Percentiles rank a stretch among this genome's conserved stretches.
phyloP scores from a whole-genome alignment of 1,140 invertebrate genomes.

The Charaxes varanes region DNA sequence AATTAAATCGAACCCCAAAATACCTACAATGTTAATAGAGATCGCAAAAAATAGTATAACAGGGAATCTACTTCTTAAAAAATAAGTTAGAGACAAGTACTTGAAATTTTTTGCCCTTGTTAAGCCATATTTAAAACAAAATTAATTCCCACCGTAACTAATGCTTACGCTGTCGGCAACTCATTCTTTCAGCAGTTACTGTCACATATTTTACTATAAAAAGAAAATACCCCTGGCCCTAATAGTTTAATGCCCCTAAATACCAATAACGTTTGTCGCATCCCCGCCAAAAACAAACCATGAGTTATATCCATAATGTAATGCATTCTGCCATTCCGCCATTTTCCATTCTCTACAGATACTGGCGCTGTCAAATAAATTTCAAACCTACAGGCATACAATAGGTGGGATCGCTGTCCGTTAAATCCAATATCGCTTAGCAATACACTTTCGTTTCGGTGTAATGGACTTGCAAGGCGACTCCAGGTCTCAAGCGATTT shows the following conservation, averaged over 20 bases:
- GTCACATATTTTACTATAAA: constrained; percentile 56
- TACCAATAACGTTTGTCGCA: constrained; percentile 72
- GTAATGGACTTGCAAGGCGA: constrained; percentile 30
- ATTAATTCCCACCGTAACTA: constrained; percentile 61
- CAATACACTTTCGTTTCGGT: constrained; percentile 30
- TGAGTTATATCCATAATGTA: constrained; percentile 68
- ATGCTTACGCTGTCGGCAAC: constrained; percentile 52
- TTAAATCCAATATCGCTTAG: constrained; percentile 53
- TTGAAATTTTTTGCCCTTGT: constrained; percentile 1
- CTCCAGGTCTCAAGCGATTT: constrained; percentile 39
- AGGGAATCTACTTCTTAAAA: no score
- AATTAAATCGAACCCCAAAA: no score
- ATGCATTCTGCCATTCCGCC: constrained; percentile 67
- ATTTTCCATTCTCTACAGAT: constrained; percentile 72
- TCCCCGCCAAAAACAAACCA: constrained; percentile 71
- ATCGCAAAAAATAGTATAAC: no score
- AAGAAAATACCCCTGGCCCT: constrained; percentile 49
- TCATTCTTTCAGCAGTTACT: constrained; percentile 40
- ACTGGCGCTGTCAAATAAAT: constrained; percentile 71
- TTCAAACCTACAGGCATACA: constrained; percentile 67
- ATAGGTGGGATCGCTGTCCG: constrained; percentile 54
- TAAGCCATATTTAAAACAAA: constrained; percentile 39
- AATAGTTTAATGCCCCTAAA: constrained; percentile 68
- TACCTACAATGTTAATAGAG: no score
- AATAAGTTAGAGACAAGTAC: neutral